These are phyloP conservation scores for Balearica regulorum DNA, from an alignment of 2,797 vertebrate genomes.

Conservation along the genomic window DNA sequence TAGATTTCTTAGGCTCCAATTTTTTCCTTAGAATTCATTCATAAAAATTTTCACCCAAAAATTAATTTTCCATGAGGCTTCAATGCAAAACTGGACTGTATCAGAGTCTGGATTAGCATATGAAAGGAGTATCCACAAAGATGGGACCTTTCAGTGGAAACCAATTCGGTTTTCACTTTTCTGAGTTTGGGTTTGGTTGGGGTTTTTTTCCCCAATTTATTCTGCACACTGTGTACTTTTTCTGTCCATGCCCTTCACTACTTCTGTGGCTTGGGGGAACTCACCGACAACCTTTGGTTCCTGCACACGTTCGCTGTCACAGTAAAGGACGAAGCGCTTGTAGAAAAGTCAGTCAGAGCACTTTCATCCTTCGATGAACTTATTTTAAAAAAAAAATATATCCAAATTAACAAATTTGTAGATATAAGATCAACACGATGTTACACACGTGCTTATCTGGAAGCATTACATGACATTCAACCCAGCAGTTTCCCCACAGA, in stretches of 20 bases:
- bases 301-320: neutral
- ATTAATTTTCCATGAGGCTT: neutral
- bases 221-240: neutral
- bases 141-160: neutral
- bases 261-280: neutral
- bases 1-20: neutral
- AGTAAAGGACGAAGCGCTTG: neutral
- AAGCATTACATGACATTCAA: neutral
- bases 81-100: neutral
- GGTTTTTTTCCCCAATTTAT: neutral
- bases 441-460: neutral
- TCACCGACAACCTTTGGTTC: neutral
- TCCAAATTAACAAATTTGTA: neutral
- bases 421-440: neutral
- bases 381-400: neutral
- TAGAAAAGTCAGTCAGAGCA: neutral
- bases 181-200: neutral
- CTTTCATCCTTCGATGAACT: neutral
- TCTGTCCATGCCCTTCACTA: neutral
- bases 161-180: neutral
- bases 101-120: too few relatives aligned
- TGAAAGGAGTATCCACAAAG: neutral
- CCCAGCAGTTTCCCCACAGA: neutral
- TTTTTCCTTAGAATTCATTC: neutral
- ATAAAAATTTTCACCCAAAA: neutral